Conservation (phyloP, 2,113 vertebrate genomes). For the Eolophus roseicapilla region DNA sequence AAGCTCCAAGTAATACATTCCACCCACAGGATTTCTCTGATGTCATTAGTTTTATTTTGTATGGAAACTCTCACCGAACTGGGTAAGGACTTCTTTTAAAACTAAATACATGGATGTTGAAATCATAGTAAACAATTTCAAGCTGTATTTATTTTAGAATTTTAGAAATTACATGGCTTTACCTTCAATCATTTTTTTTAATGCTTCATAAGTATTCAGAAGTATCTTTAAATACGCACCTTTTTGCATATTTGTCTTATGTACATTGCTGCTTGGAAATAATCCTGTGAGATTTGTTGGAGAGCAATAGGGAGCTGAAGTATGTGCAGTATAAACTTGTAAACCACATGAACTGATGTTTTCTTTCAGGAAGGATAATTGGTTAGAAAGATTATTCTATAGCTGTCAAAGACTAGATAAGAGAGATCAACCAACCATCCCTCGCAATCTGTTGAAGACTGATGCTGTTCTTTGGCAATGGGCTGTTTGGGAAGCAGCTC, state of each 20-base stretch:
- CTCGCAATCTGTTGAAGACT: slow-evolving; percentile 87
- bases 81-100: slow-evolving; percentile 78
- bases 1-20: slow-evolving; percentile 92
- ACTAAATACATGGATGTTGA: background rate
- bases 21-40: slow-evolving; percentile 98
- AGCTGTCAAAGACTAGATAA: slow-evolving; percentile 96
- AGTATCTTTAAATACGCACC: background rate
- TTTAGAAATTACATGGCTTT: background rate
- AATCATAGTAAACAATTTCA: background rate
- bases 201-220: background rate
- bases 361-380: slow-evolving; percentile 90
- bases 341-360: background rate
- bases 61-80: slow-evolving; percentile 91
- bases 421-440: slow-evolving; percentile 81
- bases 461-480: slow-evolving; percentile 98
- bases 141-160: background rate
- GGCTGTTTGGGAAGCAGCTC: slow-evolving; percentile 97
- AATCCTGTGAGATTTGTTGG: background rate
- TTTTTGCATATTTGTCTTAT: background rate
- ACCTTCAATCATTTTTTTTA: background rate
- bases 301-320: background rate
- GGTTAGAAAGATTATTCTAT: slow-evolving; percentile 94
- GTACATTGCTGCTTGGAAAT: background rate
- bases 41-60: slow-evolving; percentile 97
- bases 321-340: slow-evolving; percentile 39